phyloP scores from a whole-genome alignment of 2,888 invertebrate species.

The Tholera decimalis region DNA sequence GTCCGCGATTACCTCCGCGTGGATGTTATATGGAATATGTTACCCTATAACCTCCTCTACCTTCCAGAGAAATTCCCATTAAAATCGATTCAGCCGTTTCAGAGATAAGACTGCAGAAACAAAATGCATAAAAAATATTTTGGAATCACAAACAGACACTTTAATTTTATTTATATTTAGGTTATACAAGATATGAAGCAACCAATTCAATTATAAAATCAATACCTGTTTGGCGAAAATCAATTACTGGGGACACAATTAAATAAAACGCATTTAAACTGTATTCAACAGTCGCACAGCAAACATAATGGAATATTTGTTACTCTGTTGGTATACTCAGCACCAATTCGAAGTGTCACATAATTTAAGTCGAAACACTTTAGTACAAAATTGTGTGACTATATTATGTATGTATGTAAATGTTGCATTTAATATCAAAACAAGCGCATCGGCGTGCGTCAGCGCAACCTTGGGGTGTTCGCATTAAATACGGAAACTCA shows the following conservation, averaged over 20 bases:
- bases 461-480: constrained; percentile 73
- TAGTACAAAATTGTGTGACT: constrained; percentile 26
- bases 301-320: constrained; percentile 52
- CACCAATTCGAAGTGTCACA: constrained; percentile 55
- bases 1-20: no score
- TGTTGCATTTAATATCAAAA: constrained; percentile 63
- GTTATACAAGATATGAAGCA: no score
- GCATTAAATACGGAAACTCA: constrained; percentile 79
- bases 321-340: constrained; percentile 32
- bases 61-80: no score
- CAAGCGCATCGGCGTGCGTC: constrained; percentile 67
- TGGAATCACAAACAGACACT: no score
- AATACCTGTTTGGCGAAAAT: no score
- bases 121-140: no score
- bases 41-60: no score
- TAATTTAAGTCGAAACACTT: constrained; percentile 56
- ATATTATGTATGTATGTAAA: constrained; percentile 14
- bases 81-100: no score
- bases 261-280: constrained; percentile 28
- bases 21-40: no score
- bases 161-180: no score
- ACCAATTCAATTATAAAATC: no score
- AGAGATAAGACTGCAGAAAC: no score
- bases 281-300: background rate
- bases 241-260: constrained; percentile 18